These are phyloP conservation scores for Sphaeramia orbicularis DNA, from an alignment of 2,797 vertebrate species.

Conservation along the genomic window DNA sequence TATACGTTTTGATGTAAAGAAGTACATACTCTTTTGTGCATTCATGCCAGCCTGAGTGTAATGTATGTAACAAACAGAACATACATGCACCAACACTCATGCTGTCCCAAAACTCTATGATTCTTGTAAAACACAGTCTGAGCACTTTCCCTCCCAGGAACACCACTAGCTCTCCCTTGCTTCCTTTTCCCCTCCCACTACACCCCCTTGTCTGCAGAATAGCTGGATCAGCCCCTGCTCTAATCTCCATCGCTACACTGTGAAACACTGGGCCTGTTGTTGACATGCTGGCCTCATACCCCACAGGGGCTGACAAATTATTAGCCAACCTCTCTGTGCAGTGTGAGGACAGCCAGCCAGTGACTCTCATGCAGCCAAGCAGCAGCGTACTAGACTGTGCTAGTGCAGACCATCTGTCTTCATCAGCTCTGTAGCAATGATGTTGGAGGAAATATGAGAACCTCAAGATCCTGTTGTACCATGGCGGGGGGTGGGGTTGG, in stretches of 20 bases:
- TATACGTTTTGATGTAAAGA: constrained; percentile 16
- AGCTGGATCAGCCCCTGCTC: constrained; percentile 68
- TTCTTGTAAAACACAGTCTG: constrained; percentile 60
- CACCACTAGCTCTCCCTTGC: constrained; percentile 45
- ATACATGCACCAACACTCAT: constrained; percentile 31
- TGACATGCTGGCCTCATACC: constrained; percentile 79
- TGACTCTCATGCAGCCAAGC: constrained; percentile 32
- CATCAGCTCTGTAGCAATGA: constrained; percentile 53
- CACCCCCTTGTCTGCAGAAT: constrained; percentile 49
- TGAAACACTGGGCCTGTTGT: constrained; percentile 86
- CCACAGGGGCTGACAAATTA: constrained; percentile 85
- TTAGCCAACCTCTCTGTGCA: constrained; percentile 79
- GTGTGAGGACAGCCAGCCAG: constrained; percentile 63
- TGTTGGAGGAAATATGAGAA: constrained; percentile 61
- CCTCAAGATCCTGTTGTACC: constrained; percentile 30
- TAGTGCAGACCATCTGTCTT: constrained; percentile 64
- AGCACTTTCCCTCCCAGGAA: constrained; percentile 49
- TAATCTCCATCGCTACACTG: constrained; percentile 80
- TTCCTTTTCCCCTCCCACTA: constrained; percentile 31
- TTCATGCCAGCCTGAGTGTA: constrained; percentile 25
- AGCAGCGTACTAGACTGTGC: constrained; percentile 60
- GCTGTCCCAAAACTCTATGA: constrained; percentile 30
- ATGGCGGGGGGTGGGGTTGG: constrained; percentile 8
- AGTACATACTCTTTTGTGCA: constrained; percentile 29
- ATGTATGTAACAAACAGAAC: constrained; percentile 14